Percentiles rank a stretch among this genome's conserved stretches.
Evolutionary conservation across 2,888 invertebrate genomes (phyloP).

Genomic region (Dasypogon diadema): DNA sequence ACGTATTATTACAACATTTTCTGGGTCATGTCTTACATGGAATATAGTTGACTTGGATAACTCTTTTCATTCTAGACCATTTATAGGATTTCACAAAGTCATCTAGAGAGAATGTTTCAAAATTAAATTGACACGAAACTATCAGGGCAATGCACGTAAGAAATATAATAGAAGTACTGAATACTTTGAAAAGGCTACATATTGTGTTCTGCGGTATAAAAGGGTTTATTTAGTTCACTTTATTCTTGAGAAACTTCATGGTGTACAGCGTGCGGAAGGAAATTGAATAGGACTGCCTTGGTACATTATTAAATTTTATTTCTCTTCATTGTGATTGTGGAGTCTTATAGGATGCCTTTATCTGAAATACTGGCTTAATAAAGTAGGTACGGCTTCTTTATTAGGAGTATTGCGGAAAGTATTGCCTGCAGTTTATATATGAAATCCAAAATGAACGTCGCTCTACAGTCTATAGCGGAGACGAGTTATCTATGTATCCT

Average conservation of each 20-base stretch:
- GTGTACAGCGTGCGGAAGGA: background rate
- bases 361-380: no score
- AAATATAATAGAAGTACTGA: background rate
- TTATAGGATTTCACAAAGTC: conserved; percentile 13
- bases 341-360: no score
- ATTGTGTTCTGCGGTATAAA: background rate
- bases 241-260: background rate
- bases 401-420: no score
- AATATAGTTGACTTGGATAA: no score
- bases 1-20: no score
- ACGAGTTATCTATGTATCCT: no score
- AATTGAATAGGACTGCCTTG: background rate
- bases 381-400: no score
- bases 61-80: background rate
- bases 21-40: no score
- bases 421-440: no score
- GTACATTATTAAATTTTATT: conserved; percentile 30
- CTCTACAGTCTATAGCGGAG: no score
- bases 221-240: background rate
- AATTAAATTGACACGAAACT: conserved; percentile 39
- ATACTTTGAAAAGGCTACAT: conserved; percentile 4
- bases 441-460: no score
- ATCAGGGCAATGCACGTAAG: conserved; percentile 1
- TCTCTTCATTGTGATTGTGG: no score
- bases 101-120: background rate